Evolutionary conservation across 2,113 vertebrate species (phyloP).

Genomic region (Typhlomys cinereus): DNA sequence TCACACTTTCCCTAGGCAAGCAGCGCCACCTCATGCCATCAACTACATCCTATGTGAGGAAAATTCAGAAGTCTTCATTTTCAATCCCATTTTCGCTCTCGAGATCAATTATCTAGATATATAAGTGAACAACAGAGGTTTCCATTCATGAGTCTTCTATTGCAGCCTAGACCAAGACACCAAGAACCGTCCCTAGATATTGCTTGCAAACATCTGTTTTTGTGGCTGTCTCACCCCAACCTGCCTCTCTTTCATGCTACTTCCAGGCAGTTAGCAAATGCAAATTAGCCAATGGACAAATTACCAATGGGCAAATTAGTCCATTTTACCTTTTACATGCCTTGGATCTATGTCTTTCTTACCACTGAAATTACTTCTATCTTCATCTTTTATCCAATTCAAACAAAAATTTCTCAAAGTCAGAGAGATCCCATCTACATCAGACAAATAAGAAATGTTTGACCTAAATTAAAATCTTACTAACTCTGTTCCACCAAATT

Average conservation of each 20-base stretch:
- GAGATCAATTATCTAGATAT: not conserved
- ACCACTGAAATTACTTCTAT: not conserved
- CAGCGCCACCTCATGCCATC: not conserved
- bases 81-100: not conserved
- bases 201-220: not conserved
- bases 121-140: not conserved
- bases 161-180: not conserved
- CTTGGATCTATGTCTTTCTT: not conserved
- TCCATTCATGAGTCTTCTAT: not conserved
- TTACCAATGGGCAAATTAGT: no score
- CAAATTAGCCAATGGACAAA: no score
- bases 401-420: not conserved
- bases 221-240: not conserved
- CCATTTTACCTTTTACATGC: not conserved
- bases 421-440: not conserved
- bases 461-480: not conserved
- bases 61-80: not conserved
- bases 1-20: not conserved
- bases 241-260: not conserved
- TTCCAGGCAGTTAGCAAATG: not conserved
- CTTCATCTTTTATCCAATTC: not conserved
- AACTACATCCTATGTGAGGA: fast-evolving
- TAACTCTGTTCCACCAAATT: not conserved
- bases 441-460: not conserved
- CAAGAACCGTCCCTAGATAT: not conserved